Evolutionary conservation across 2,797 vertebrate genomes (phyloP).

Genomic region (Danio tinwini): DNA sequence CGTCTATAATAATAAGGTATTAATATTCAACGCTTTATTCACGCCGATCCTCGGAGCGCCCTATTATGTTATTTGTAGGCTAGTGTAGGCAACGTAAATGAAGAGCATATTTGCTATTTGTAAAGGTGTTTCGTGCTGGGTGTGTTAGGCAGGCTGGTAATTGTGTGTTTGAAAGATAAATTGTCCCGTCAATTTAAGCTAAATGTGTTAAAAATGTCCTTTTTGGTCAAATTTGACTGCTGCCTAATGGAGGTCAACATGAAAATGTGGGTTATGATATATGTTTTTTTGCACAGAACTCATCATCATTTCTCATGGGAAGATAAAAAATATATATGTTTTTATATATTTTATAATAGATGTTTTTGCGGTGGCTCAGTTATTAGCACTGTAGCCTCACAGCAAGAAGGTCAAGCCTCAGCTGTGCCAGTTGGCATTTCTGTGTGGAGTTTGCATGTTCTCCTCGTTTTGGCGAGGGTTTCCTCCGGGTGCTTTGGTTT

Average conservation of each 20-base stretch:
- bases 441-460: too few species aligned
- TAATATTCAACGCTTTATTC: slow-evolving; percentile 73
- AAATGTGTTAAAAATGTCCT: not conserved
- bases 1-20: slow-evolving; percentile 77
- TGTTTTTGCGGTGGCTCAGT: too few species aligned
- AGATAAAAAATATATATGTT: too few species aligned
- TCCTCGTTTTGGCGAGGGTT: too few species aligned
- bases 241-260: not conserved
- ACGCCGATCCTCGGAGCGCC: slow-evolving; percentile 66
- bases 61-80: slow-evolving; percentile 60
- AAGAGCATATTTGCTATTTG: slow-evolving; percentile 50
- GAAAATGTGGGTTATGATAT: not conserved
- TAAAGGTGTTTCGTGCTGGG: not conserved
- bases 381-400: too few species aligned
- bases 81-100: slow-evolving; percentile 65
- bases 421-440: too few species aligned
- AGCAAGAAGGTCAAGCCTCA: too few species aligned
- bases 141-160: not conserved
- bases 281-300: too few species aligned
- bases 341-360: too few species aligned
- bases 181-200: not conserved
- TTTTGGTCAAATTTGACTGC: not conserved
- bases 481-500: too few species aligned
- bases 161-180: slow-evolving; percentile 7
- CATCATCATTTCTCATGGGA: too few species aligned